Evolutionary conservation across 2,113 vertebrate genomes (phyloP).

Genomic region (Gorilla gorilla): DNA sequence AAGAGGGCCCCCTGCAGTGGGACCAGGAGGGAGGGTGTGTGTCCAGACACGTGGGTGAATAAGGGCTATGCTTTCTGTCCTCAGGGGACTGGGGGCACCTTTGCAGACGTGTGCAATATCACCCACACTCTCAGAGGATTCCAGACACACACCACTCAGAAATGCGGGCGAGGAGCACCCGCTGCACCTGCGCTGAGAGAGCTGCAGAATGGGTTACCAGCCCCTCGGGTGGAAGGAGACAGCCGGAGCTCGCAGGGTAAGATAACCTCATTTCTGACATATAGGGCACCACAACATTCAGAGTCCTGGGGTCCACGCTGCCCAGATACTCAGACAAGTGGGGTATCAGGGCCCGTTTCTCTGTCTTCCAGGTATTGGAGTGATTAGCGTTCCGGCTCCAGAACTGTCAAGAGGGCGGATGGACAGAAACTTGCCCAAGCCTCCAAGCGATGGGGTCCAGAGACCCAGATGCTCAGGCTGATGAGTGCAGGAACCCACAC

Average conservation of each 20-base stretch:
- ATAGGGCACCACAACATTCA: neutral
- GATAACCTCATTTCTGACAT: too few relatives aligned
- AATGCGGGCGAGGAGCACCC: fast-evolving
- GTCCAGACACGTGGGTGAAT: fast-evolving
- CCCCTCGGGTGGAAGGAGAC: fast-evolving
- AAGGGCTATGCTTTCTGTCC: fast-evolving
- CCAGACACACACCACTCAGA: neutral
- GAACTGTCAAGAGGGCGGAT: fast-evolving
- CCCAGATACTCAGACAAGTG: fast-evolving
- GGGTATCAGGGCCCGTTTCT: neutral
- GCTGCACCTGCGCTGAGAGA: fast-evolving
- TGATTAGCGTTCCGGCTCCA: neutral
- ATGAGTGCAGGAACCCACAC: neutral
- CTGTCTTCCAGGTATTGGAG: too few relatives aligned
- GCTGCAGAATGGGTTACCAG: fast-evolving
- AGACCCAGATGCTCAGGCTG: neutral
- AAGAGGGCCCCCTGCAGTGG: neutral
- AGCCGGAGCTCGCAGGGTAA: fast-evolving
- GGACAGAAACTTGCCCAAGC: neutral
- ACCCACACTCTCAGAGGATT: fast-evolving
- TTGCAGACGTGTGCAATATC: fast-evolving
- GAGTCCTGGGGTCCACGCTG: fast-evolving
- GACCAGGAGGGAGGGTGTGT: neutral
- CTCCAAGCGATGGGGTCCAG: neutral
- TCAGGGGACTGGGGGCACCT: neutral